Conservation (phyloP, 2,797 vertebrate genomes). For the Eremophila alpestris region DNA sequence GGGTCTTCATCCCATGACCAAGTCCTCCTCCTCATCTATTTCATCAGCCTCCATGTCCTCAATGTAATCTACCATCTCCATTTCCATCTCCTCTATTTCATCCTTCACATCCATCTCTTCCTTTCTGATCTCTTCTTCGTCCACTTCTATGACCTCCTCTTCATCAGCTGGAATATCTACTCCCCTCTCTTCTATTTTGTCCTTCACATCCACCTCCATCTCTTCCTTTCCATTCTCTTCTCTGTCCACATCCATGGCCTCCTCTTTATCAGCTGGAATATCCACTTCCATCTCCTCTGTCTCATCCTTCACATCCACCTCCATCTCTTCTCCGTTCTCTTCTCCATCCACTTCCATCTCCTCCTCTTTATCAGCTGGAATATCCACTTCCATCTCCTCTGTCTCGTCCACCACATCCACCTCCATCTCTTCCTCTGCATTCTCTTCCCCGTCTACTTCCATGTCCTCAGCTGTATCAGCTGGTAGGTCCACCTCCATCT, state of each 20-base stretch:
- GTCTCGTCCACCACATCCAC: neutral
- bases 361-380: rapidly evolving
- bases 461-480: no score
- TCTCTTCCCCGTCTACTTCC: no score
- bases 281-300: no score
- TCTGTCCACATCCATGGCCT: no score
- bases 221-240: no score
- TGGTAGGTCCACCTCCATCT: neutral
- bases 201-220: no score
- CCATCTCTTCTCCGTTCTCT: neutral
- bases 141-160: no score
- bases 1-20: neutral
- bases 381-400: neutral
- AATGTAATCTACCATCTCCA: rapidly evolving
- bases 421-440: neutral
- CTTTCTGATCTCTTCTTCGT: neutral
- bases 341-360: neutral
- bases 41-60: rapidly evolving
- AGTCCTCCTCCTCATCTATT: neutral
- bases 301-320: neutral
- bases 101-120: neutral
- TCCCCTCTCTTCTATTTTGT: neutral
- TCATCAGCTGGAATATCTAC: neutral
- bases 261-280: no score
- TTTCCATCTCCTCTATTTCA: neutral